Conservation (phyloP, 2,888 invertebrate species). For the Magallana nippona region DNA sequence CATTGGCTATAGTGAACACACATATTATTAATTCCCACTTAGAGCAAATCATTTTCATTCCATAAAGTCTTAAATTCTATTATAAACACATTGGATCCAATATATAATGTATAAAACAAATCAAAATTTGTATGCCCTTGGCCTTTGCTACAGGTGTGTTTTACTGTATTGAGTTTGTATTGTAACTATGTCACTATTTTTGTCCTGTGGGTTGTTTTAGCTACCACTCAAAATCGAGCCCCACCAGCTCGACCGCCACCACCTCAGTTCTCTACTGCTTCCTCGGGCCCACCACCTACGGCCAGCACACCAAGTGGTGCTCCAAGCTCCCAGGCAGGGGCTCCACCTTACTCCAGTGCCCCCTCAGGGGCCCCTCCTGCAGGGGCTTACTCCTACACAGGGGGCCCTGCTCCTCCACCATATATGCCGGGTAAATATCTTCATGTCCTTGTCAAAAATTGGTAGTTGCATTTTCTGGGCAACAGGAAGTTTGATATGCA, state of each 20-base stretch:
- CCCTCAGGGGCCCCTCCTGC: slow-evolving; percentile 20
- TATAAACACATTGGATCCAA: no score
- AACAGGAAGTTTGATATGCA: no score
- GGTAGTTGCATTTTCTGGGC: no score
- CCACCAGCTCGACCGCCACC: slow-evolving; percentile 64
- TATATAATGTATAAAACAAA: no score
- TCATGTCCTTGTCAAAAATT: neutral
- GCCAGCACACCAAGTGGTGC: slow-evolving; percentile 15
- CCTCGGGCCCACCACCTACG: slow-evolving; percentile 39
- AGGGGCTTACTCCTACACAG: slow-evolving; percentile 11
- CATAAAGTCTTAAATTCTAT: no score
- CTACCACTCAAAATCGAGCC: slow-evolving; percentile 48
- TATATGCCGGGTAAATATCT: slow-evolving; percentile 30
- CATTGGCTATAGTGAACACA: no score
- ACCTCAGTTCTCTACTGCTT: slow-evolving; percentile 58
- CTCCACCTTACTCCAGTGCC: slow-evolving; percentile 18
- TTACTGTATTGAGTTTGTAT: neutral
- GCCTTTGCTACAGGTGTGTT: no score
- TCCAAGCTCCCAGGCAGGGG: slow-evolving; percentile 36
- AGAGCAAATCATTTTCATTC: no score
- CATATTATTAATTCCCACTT: no score
- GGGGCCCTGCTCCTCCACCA: neutral
- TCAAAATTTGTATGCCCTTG: no score
- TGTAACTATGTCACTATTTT: neutral
- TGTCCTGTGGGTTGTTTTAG: slow-evolving; percentile 42